Base-by-base conservation (phyloP, 1,140 invertebrate species). In the Pectinophora gossypiella region DNA sequence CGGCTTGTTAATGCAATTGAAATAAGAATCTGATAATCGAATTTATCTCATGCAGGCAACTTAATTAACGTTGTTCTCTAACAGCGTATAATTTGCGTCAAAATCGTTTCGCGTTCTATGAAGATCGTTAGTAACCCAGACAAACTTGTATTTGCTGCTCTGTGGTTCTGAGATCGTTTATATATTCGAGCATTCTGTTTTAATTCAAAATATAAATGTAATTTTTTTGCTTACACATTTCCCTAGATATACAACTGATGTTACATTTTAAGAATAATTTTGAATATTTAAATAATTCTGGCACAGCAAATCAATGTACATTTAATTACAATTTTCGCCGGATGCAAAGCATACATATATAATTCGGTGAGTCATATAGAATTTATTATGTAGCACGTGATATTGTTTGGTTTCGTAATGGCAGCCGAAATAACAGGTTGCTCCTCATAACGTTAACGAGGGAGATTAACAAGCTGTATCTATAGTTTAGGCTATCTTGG, bases 81-180 rank as follows among this genome's bases (percentile, higher is more conserved):
- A 70, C 67, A 82, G 67, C 66, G 68, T 84, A 77, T 83, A 85
- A 84, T 83, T 82, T 83, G 73, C 63, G 72, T 83, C 76, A 74
- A 85, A 81, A 81, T 73, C 76, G 76, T 85, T 79, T 78, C 61
- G 67, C 73, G 68, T 71, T 59, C 68, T 72, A 77, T 79, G 65
- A 74, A 76, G 68, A 79, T 75, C 61, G 75, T 79, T 78, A 68
- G 65, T 56, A 56, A n/a, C n/a, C n/a, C n/a, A n/a, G n/a, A n/a
- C n/a, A n/a, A n/a, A n/a, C n/a, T n/a, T n/a, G n/a, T n/a, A n/a
- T n/a, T n/a, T n/a, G n/a, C n/a, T n/a, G n/a, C n/a, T n/a, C n/a
- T n/a, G n/a, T n/a, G n/a, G n/a, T n/a, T n/a, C n/a, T n/a, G n/a
- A n/a, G n/a, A n/a, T n/a, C n/a, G n/a, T n/a, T n/a, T n/a, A n/a